phyloP scores from a whole-genome alignment of 1,140 invertebrate species.

The Anoplolepis gracilipes region DNA sequence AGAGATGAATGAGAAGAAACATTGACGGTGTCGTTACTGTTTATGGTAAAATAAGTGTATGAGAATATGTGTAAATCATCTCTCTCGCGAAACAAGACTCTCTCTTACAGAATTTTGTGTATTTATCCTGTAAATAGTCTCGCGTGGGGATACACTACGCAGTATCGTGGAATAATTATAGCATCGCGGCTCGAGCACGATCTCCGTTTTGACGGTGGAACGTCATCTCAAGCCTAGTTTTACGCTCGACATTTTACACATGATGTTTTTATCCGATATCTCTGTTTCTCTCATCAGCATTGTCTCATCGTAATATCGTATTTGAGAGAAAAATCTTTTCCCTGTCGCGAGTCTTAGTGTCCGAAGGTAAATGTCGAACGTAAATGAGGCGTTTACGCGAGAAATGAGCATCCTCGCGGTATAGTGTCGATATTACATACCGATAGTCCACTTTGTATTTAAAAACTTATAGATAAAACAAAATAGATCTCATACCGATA shows the following conservation, averaged over 20 bases:
- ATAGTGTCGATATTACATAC: conserved; percentile 23
- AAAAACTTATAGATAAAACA: conserved; percentile 36
- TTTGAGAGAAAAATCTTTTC: background rate
- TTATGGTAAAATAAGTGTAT: background rate
- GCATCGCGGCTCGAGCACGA: conserved; percentile 12
- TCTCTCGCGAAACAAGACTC: conserved; percentile 23
- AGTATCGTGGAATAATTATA: too few species aligned
- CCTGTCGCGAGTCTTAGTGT: background rate
- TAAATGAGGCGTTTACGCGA: background rate
- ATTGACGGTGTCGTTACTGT: conserved; percentile 2
- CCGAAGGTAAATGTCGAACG: conserved; percentile 14
- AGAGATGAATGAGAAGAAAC: background rate
- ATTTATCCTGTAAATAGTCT: conserved; percentile 55
- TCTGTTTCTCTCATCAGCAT: conserved; percentile 15
- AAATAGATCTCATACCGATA: conserved; percentile 45
- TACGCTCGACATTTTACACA: conserved; percentile 10
- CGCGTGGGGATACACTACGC: background rate
- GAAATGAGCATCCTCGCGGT: background rate
- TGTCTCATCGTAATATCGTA: background rate
- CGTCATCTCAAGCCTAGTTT: background rate
- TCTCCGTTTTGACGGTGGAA: background rate
- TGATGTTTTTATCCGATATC: conserved; percentile 3
- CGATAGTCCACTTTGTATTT: conserved; percentile 45
- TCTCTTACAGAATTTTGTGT: conserved; percentile 41
- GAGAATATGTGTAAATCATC: background rate